Percentiles rank a stretch among this genome's conserved stretches.
Conservation (phyloP, 2,888 invertebrate species). For the Selenia dentaria region DNA sequence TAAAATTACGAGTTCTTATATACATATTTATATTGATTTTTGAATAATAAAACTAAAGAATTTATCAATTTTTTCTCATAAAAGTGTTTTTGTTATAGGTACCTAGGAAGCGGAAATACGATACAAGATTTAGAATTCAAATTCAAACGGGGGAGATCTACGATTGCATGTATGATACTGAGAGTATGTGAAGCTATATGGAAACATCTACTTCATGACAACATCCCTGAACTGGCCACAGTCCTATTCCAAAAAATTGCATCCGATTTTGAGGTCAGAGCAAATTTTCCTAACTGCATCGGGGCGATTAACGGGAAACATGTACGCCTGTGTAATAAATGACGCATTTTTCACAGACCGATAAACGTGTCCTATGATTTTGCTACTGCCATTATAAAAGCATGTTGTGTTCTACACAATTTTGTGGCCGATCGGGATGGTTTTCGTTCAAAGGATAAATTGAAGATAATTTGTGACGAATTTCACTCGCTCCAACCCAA, state of each 20-base stretch:
- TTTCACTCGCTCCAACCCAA: constrained; percentile 30
- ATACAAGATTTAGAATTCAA: constrained; percentile 36
- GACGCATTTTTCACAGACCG: too few relatives aligned
- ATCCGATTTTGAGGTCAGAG: constrained; percentile 1
- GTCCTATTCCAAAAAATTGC: constrained; percentile 9
- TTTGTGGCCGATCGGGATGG: constrained; percentile 25
- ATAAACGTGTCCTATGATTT: constrained; percentile 20
- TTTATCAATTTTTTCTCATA: too few relatives aligned
- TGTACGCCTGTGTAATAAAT: too few relatives aligned
- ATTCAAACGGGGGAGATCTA: constrained; percentile 31
- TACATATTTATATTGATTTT: too few relatives aligned
- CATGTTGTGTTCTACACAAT: too few relatives aligned
- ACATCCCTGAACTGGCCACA: constrained; percentile 6
- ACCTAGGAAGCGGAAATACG: constrained; percentile 37
- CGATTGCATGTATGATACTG: constrained; percentile 27
- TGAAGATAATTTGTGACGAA: constrained; percentile 32
- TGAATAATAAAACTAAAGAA: too few relatives aligned
- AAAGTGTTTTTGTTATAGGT: constrained; percentile 30
- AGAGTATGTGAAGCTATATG: constrained; percentile 15
- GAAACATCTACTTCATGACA: too few relatives aligned
- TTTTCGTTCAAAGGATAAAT: constrained; percentile 28
- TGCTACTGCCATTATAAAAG: constrained; percentile 22
- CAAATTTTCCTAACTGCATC: too few relatives aligned
- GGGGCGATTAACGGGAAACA: neutral
- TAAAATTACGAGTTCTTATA: neutral